Percentiles rank a stretch among this genome's conserved stretches.
Evolutionary conservation across 2,888 invertebrate genomes (phyloP).

Genomic region (Bugula neritina): DNA sequence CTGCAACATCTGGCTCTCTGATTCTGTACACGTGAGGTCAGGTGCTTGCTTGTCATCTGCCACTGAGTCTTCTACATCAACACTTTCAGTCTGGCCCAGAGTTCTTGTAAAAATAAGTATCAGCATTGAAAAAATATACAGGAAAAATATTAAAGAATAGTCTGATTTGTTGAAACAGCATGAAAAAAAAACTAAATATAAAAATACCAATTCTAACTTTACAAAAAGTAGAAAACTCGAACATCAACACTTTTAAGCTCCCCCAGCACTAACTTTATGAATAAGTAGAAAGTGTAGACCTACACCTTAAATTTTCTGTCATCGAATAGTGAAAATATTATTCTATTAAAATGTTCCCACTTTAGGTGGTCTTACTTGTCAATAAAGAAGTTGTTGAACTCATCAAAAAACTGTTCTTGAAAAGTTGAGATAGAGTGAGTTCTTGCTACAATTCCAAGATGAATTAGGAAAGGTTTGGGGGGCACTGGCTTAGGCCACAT

Average conservation of each 20-base stretch:
- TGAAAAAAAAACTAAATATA: too few species aligned
- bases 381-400: conserved; percentile 44
- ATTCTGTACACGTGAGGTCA: conserved; percentile 34
- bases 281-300: too few species aligned
- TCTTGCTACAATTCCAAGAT: conserved; percentile 50
- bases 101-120: conserved; percentile 1
- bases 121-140: too few species aligned
- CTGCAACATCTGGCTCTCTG: conserved; percentile 43
- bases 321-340: too few species aligned
- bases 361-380: conserved; percentile 48
- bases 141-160: too few species aligned
- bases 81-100: not conserved
- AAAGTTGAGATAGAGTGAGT: conserved; percentile 48
- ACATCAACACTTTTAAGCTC: too few species aligned
- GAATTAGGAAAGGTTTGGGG: conserved; percentile 48
- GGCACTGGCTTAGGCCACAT: conserved; percentile 45
- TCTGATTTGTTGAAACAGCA: too few species aligned
- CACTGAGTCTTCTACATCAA: not conserved
- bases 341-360: too few species aligned
- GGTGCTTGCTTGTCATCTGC: not conserved
- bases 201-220: too few species aligned
- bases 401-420: conserved; percentile 45
- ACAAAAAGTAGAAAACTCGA: too few species aligned
- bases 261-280: too few species aligned
- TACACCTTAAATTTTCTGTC: too few species aligned